A percentile compares a stretch with the other conserved stretches of the same genome.
Conservation (phyloP, 1,140 invertebrate species). For the Halesus radiatus region DNA sequence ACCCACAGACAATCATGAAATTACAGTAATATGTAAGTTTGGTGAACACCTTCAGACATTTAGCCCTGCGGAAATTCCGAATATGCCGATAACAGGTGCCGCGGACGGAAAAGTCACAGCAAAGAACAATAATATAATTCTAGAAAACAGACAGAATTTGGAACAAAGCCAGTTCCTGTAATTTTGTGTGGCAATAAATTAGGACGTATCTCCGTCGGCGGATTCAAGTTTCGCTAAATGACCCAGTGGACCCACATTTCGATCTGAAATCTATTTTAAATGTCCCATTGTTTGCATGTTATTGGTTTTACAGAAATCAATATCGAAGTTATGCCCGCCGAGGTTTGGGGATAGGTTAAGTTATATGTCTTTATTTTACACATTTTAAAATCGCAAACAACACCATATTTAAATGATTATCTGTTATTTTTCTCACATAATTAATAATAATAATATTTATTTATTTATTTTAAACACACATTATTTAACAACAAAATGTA, state of each 20-base stretch:
- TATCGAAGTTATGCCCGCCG: not conserved
- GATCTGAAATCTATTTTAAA: slow-evolving; percentile 2
- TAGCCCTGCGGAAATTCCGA: not conserved
- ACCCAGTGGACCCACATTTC: not conserved
- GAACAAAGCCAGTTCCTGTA: slow-evolving; percentile 5
- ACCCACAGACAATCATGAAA: too few species aligned
- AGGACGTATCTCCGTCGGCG: not conserved
- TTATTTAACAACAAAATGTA: too few species aligned
- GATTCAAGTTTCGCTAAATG: not conserved
- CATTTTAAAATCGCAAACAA: too few species aligned
- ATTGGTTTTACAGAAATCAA: slow-evolving; percentile 8
- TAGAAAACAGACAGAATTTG: not conserved
- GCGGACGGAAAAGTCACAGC: not conserved
- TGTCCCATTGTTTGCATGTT: slow-evolving; percentile 11
- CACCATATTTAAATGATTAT: too few species aligned
- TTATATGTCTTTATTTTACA: too few species aligned
- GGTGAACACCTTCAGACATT: too few species aligned
- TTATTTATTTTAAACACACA: too few species aligned
- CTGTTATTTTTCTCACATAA: too few species aligned
- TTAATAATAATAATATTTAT: too few species aligned
- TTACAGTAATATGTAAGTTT: too few species aligned
- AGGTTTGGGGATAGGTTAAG: not conserved
- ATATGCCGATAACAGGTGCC: not conserved
- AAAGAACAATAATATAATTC: slow-evolving; percentile 3
- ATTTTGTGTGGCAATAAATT: not conserved